phyloP scores from a whole-genome alignment of 2,113 vertebrate species.

The Stegastes partitus region DNA sequence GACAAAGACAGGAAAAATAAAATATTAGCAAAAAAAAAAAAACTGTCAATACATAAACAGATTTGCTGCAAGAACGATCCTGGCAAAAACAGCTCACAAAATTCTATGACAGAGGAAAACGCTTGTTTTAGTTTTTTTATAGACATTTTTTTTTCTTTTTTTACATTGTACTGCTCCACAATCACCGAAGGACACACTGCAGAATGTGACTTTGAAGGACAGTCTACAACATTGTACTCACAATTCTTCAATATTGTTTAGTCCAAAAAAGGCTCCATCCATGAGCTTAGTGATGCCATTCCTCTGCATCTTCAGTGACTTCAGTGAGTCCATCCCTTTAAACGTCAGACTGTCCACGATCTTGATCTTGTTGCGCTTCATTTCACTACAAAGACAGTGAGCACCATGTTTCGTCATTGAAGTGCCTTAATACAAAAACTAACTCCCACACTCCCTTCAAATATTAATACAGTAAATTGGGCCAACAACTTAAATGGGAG shows the following conservation, averaged over 20 bases:
- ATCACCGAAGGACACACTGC: background rate
- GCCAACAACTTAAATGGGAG: background rate
- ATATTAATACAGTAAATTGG: too few relatives aligned
- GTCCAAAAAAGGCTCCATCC: conserved; percentile 97
- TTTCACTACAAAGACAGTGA: conserved; percentile 85
- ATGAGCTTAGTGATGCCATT: conserved; percentile 95
- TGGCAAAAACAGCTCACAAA: background rate
- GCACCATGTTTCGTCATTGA: background rate
- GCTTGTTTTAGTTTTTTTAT: background rate
- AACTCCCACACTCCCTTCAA: background rate
- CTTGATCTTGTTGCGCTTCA: conserved; percentile 97
- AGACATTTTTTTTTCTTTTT: too few relatives aligned
- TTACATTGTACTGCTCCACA: background rate
- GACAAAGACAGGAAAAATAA: conserved; percentile 24
- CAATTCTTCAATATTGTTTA: conserved; percentile 93
- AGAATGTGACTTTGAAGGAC: conserved; percentile 3
- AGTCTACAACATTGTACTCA: conserved; percentile 58
- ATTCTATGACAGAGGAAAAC: background rate
- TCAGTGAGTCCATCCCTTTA: conserved; percentile 94
- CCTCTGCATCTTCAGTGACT: conserved; percentile 95
- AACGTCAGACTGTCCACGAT: conserved; percentile 96
- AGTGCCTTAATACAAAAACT: background rate
- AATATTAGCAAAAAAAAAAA: conserved; percentile 11
- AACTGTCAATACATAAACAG: background rate
- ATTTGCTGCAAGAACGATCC: background rate